Evolutionary conservation across 2,888 invertebrate genomes (phyloP).

Genomic region (Ophonus ardosiacus): DNA sequence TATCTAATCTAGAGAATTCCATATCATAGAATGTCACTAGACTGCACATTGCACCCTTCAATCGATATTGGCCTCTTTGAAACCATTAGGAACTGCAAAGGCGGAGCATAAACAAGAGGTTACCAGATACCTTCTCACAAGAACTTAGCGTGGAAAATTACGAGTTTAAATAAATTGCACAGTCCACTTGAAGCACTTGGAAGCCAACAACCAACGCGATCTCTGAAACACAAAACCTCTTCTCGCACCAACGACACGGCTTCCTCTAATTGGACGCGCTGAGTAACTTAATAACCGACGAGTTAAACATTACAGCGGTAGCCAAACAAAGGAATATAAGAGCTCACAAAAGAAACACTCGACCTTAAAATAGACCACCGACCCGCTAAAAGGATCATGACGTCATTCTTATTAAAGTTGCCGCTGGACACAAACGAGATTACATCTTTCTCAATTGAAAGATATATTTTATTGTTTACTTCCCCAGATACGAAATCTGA

Average conservation of each 20-base stretch:
- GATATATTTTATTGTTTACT: no score
- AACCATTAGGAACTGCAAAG: background rate
- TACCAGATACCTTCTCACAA: constrained; percentile 23
- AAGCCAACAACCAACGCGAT: constrained; percentile 18
- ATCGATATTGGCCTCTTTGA: background rate
- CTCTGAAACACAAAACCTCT: constrained; percentile 42
- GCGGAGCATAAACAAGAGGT: constrained; percentile 30
- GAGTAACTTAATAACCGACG: constrained; percentile 45
- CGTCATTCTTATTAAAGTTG: background rate
- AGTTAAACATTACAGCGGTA: constrained; percentile 42
- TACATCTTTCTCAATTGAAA: background rate
- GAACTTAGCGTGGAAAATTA: constrained; percentile 32
- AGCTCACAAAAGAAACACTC: constrained; percentile 44
- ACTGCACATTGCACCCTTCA: background rate
- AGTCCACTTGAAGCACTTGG: constrained; percentile 52
- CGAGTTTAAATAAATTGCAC: constrained; percentile 56
- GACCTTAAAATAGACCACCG: constrained; percentile 32
- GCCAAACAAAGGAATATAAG: constrained; percentile 21
- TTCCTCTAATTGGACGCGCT: constrained; percentile 45
- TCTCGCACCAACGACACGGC: constrained; percentile 29
- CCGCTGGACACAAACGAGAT: background rate
- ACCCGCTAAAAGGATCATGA: background rate
- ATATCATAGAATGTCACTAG: background rate
- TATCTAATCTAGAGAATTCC: background rate
- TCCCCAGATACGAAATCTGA: no score